Evolutionary conservation across 1,140 invertebrate genomes (phyloP), one percentile per base, ranked within the genome.

Genomic region (Lepidurus packardi): DNA sequence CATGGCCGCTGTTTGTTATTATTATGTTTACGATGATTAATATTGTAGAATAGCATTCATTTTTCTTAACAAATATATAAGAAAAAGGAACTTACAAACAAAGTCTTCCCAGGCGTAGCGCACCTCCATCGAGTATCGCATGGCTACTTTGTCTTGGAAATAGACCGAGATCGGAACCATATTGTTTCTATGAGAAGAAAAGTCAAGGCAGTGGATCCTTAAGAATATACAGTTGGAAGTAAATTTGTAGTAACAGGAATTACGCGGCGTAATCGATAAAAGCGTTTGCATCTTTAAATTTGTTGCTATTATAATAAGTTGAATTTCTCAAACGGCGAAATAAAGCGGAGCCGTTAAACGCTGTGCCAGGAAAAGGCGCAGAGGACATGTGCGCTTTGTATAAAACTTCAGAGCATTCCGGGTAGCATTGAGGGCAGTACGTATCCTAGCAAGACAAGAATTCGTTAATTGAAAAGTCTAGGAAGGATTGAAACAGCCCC

Each of bases 1-100:
- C 25, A 45, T 78, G 43, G 78, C 78, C 21, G 78, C 78, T 78
- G 25, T 42, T n/a, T 9, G 3, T n/a, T 7, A 65, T 9, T 1
- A 34, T 34, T 4, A 34, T 34, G 3, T 4, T 3, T 34, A n/a
- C n/a, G n/a, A n/a, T n/a, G n/a, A n/a, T n/a, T n/a, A n/a, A n/a
- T n/a, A n/a, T n/a, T n/a, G n/a, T n/a, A n/a, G n/a, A n/a, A n/a
- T n/a, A n/a, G n/a, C n/a, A n/a, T n/a, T n/a, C n/a, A n/a, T n/a
- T n/a, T n/a, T n/a, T n/a, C n/a, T n/a, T n/a, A n/a, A n/a, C n/a
- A n/a, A n/a, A n/a, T n/a, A n/a, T n/a, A n/a, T n/a, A n/a, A n/a
- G n/a, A n/a, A 65, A 11, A 21, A 7, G n/a, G 0, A 65, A 65
- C 53, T 1, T 65, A 65, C 53, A 65, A 16, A 65, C 53, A 16